Evolutionary conservation across 2,113 vertebrate genomes (phyloP).

Genomic region (Amazona guildingii): DNA sequence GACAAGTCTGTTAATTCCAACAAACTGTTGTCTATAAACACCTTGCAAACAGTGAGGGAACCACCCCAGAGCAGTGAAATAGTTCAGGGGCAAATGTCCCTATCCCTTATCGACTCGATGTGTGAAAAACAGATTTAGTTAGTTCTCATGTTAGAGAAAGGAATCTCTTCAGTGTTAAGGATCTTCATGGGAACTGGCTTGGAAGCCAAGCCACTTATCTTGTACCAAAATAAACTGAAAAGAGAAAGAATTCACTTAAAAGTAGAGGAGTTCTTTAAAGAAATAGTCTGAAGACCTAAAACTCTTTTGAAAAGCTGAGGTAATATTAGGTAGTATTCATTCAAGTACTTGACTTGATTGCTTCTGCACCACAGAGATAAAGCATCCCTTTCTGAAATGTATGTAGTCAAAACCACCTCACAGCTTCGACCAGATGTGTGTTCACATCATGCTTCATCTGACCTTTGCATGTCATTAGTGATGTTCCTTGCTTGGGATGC

Average conservation of each 20-base stretch:
- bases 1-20: not conserved
- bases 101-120: not conserved
- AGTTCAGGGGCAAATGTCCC: not conserved
- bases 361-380: not conserved
- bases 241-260: not conserved
- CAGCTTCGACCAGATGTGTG: not conserved
- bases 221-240: constrained; percentile 28
- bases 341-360: not conserved
- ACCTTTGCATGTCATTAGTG: not conserved
- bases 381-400: not conserved
- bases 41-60: not conserved
- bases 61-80: not conserved
- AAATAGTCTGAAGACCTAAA: not conserved
- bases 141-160: not conserved
- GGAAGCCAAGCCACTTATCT: constrained; percentile 21
- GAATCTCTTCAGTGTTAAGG: not conserved
- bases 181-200: not conserved
- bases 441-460: not conserved
- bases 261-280: constrained; percentile 8
- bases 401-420: not conserved
- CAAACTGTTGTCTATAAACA: not conserved
- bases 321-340: not conserved
- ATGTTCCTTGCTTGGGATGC: not conserved
- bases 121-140: not conserved
- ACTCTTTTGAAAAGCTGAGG: not conserved